Base-by-base conservation (phyloP, 2,113 vertebrate genomes). In the human region DNA sequence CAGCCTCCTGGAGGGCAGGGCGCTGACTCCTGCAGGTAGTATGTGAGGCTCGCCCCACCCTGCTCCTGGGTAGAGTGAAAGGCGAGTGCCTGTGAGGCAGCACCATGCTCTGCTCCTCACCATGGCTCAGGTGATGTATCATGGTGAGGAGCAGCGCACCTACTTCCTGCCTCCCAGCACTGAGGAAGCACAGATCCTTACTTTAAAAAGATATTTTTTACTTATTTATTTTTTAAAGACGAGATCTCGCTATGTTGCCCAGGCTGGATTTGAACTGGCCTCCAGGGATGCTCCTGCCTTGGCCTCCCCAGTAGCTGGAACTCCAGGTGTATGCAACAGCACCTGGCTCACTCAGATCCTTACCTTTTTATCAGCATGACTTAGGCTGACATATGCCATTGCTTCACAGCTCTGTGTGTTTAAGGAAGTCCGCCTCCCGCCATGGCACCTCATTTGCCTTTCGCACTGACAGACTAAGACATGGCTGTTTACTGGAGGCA, bases 401-500 rank as follows among this genome's bases (percentile, higher is more conserved):
- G 50, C 22, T 10, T 70, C 40, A 3, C 43, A 48, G 23, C 25
- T 43, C 68, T 82, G 80, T 72, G 57, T 12, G 6, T 4, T 3
- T 22, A 57, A 43, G 48, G 10, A 38, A 7, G 72, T 50, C 35
- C 55, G 32, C 30, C 61, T 8, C 68, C 38, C 22, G n/a, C 38
- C 43, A 8, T 6, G n/a, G 81, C 13, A 59, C 40, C 50, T 61
- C 18, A 8, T 18, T 1, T 68, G 38, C 16, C 35, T 55, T 14
- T 8, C 2, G 6, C 72, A 40, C 38, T 11, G 11, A 22, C 3
- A 40, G 61, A 66, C 45, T 27, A 38, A 38, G 1, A 2, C 18
- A 3, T 0, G 3, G n/a, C 23, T 18, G 0, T 27, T 48, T 18
- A n/a, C 57, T 13, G 38, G 48, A 23, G 22, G 22, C 30, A 10